phyloP scores from a whole-genome alignment of 2,113 vertebrate genomes.

The Canis aureus region DNA sequence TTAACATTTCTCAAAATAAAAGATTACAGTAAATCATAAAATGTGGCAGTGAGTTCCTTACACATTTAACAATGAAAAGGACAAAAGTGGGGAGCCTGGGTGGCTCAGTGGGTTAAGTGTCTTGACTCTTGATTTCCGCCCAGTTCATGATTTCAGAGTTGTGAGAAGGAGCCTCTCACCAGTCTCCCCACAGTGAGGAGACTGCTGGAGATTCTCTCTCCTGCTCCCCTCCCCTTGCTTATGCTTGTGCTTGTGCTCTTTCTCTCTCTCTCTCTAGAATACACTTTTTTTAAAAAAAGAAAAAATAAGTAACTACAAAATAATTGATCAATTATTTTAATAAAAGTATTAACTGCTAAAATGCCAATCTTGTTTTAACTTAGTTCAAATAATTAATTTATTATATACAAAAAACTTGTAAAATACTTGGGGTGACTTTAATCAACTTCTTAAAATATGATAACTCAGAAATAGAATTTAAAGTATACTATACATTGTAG shows the following conservation, averaged over 20 bases:
- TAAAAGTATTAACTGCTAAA: constrained; percentile 57
- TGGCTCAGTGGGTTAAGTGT: neutral
- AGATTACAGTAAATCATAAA: constrained; percentile 46
- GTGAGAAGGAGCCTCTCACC: neutral
- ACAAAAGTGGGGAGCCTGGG: neutral
- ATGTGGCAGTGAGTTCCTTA: neutral
- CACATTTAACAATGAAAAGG: neutral
- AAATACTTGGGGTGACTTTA: constrained; percentile 64
- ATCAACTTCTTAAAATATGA: constrained; percentile 69
- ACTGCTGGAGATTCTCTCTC: neutral
- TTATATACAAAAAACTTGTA: constrained; percentile 47
- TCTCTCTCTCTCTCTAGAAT: neutral
- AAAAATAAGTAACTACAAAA: constrained; percentile 31
- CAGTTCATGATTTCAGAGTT: neutral
- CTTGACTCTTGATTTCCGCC: neutral
- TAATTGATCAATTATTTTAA: constrained; percentile 51
- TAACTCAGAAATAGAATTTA: constrained; percentile 74
- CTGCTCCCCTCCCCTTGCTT: too few relatives aligned
- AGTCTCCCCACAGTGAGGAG: neutral
- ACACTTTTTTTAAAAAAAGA: neutral
- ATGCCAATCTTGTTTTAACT: constrained; percentile 53
- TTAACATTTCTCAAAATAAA: constrained; percentile 42
- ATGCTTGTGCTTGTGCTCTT: neutral
- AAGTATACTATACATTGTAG: constrained; percentile 58
- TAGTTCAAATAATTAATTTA: constrained; percentile 48